Evolutionary conservation across 1,140 invertebrate species (phyloP).

Genomic region (Uloborus diversus): DNA sequence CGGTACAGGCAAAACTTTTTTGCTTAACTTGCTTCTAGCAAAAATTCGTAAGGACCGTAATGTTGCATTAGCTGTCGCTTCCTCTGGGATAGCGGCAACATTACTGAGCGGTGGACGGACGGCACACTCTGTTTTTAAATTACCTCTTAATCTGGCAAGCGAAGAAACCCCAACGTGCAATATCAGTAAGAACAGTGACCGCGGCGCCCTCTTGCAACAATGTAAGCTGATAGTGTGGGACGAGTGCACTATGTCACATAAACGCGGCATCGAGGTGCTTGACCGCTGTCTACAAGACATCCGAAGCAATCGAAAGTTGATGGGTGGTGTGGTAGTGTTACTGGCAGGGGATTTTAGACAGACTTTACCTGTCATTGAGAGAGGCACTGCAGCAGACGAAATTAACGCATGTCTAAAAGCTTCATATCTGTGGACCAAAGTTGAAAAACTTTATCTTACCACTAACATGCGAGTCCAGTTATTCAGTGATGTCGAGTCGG

Average conservation of each 20-base stretch:
- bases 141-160: conserved; percentile 61
- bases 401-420: too few relatives aligned
- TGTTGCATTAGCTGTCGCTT: conserved; percentile 67
- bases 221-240: not conserved
- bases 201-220: not conserved
- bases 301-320: too few relatives aligned
- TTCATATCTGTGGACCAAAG: too few relatives aligned
- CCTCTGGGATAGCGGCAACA: conserved; percentile 70
- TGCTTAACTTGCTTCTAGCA: conserved; percentile 59
- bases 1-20: conserved; percentile 64
- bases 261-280: conserved; percentile 62
- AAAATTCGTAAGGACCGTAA: conserved; percentile 55
- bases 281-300: too few relatives aligned
- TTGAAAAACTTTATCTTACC: too few relatives aligned
- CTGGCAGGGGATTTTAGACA: too few relatives aligned
- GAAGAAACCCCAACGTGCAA: conserved; percentile 29
- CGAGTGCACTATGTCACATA: not conserved
- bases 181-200: not conserved
- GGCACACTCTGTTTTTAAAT: conserved; percentile 68
- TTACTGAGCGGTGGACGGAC: conserved; percentile 68
- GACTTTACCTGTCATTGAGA: too few relatives aligned
- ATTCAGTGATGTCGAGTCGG: too few relatives aligned
- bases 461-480: too few relatives aligned
- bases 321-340: too few relatives aligned
- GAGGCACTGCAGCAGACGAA: too few relatives aligned